Evolutionary conservation across 2,113 vertebrate genomes (phyloP), one percentile per base, ranked within the genome.

Genomic region (Cathartes aura): DNA sequence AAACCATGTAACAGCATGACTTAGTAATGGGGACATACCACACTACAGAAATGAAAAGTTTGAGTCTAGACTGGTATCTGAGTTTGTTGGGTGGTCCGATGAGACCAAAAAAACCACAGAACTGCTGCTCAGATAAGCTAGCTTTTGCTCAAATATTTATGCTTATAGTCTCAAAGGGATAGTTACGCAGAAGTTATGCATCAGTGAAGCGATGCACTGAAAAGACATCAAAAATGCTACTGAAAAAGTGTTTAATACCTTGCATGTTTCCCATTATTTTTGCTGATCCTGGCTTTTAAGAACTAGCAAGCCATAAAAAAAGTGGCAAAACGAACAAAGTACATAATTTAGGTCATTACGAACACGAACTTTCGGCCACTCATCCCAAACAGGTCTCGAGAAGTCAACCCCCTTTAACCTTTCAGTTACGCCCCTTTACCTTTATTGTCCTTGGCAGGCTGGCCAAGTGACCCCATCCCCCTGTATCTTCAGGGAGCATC

Each of bases 381-480:
- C 47, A 43, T 36, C 75, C 73, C 75, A 59, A 78, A 75, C 7
- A 75, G 66, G 62, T 55, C 58, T 88, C 2, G 11, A 66, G 62
- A 93, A 93, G 63, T 53, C 93, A 95, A 84, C 71, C 82, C 93
- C 71, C 53, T 93, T 78, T 60, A 63, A n/a, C 14, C 59, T 93
- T 68, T 34, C 64, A 45, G 34, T 78, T 50, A 30, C 6, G 60
- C 87, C 82, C 76, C 71, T 90, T 88, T 75, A 90, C 68, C 75
- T 84, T 86, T 12, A n/a, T 42, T 22, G 83, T 63, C 87, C 91
- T 93, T 95, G 93, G 82, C 82, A 89, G 89, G 87, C 84, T 96
- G 91, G 89, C 95, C 93, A 95, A 93, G 93, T 75, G 89, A 95
- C 79, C 91, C 95, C 91, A 72, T 94, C 73, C 93, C 96, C 96